Percentiles rank a stretch among this genome's conserved stretches.
Conservation (phyloP, 2,888 invertebrate genomes). For the Epirrhoe alternata region DNA sequence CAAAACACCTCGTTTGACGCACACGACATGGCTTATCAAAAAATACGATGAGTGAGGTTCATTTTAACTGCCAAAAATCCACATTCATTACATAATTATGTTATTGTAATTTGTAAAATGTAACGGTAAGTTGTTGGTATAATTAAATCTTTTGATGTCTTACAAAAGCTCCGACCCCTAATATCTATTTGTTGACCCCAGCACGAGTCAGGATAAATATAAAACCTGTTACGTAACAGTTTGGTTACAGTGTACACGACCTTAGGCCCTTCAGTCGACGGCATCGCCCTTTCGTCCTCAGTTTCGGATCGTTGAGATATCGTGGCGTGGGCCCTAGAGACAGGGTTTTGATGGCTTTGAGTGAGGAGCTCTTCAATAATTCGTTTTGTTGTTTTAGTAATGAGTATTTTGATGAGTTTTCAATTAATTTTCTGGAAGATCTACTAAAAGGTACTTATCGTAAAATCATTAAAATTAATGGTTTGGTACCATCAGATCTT, state of each 20-base stretch:
- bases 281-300: constrained; percentile 38
- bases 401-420: background rate
- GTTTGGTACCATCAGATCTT: too few species aligned
- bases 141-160: constrained; percentile 13
- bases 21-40: background rate
- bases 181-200: constrained; percentile 2
- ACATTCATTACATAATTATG: background rate
- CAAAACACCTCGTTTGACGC: background rate
- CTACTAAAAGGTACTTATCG: background rate
- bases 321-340: constrained; percentile 16
- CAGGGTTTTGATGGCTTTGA: constrained; percentile 24
- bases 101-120: background rate
- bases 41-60: background rate
- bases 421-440: background rate
- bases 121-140: background rate
- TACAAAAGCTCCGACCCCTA: constrained; percentile 7
- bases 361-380: background rate
- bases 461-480: too few species aligned
- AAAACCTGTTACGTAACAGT: constrained; percentile 28
- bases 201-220: constrained; percentile 23
- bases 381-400: background rate
- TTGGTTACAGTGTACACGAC: constrained; percentile 18
- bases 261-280: constrained; percentile 30
- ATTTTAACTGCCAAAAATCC: background rate
- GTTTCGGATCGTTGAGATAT: constrained; percentile 32